phyloP scores from a whole-genome alignment of 2,113 vertebrate genomes.

The Hyaena hyaena region DNA sequence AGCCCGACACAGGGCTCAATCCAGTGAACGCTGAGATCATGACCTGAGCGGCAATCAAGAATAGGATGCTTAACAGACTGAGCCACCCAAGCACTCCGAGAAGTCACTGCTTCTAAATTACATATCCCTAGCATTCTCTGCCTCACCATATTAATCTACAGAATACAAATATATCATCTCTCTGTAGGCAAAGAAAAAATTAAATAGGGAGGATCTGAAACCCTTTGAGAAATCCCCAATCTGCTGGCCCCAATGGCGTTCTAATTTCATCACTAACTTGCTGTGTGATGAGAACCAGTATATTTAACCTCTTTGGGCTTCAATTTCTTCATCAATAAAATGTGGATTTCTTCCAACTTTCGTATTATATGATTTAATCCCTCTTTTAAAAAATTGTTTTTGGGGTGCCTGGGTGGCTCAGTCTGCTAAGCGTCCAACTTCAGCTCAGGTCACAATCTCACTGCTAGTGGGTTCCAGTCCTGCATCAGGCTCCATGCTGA shows the following conservation, averaged over 20 bases:
- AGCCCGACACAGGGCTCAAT: too few species aligned
- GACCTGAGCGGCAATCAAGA: too few species aligned
- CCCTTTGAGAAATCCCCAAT: conserved; percentile 27
- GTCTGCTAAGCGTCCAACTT: too few species aligned
- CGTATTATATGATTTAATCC: neutral
- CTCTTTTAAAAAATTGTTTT: neutral
- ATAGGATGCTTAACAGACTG: too few species aligned
- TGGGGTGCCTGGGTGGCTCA: too few species aligned
- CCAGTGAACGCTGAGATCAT: too few species aligned
- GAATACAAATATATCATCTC: conserved; percentile 49
- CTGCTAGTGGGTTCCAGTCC: too few species aligned
- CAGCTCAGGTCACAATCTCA: too few species aligned
- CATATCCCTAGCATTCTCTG: neutral
- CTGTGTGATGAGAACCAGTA: neutral
- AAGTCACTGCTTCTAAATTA: neutral
- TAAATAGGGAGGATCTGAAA: conserved; percentile 25
- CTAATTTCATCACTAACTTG: neutral
- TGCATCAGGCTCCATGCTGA: too few species aligned
- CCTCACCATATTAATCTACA: neutral
- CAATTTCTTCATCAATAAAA: neutral
- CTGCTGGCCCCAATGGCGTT: neutral
- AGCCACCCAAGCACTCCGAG: neutral
- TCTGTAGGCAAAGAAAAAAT: conserved; percentile 25
- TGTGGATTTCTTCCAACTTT: neutral
- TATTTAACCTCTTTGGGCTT: neutral